Conservation (phyloP, 2,888 invertebrate genomes). For the Leucophora obtusa region DNA sequence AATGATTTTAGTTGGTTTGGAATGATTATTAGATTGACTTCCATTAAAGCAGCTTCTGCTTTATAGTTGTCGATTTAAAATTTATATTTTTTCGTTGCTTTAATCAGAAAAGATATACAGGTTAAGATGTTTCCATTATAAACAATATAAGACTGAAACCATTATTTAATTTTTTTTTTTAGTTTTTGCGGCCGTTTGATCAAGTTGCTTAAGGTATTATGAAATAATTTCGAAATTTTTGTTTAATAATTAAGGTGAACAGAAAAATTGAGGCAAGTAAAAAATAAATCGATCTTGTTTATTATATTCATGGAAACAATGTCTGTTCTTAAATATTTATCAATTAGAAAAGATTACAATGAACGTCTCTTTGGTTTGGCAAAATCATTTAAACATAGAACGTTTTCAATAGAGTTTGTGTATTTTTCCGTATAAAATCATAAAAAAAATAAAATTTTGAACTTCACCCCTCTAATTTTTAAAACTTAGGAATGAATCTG, state of each 20-base stretch:
- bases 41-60: constrained; percentile 57
- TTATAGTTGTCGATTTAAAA: constrained; percentile 54
- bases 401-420: no score
- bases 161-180: constrained; percentile 28
- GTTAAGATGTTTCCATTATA: constrained; percentile 48
- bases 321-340: background rate
- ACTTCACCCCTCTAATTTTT: no score
- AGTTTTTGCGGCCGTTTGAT: constrained; percentile 16
- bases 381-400: no score
- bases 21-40: constrained; percentile 60
- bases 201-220: constrained; percentile 50
- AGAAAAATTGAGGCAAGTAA: background rate
- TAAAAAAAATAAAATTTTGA: no score
- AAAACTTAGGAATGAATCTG: no score
- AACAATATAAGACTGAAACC: constrained; percentile 34
- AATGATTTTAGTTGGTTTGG: constrained; percentile 43
- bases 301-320: background rate
- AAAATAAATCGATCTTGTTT: constrained; percentile 2
- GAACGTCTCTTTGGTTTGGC: no score
- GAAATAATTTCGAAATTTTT: constrained; percentile 49
- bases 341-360: no score
- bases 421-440: no score
- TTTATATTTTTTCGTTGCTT: constrained; percentile 43
- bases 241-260: constrained; percentile 28
- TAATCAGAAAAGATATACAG: constrained; percentile 24